Percentiles rank a stretch among this genome's conserved stretches.
Conservation (phyloP, 2,888 invertebrate genomes). For the Erebia epiphron region DNA sequence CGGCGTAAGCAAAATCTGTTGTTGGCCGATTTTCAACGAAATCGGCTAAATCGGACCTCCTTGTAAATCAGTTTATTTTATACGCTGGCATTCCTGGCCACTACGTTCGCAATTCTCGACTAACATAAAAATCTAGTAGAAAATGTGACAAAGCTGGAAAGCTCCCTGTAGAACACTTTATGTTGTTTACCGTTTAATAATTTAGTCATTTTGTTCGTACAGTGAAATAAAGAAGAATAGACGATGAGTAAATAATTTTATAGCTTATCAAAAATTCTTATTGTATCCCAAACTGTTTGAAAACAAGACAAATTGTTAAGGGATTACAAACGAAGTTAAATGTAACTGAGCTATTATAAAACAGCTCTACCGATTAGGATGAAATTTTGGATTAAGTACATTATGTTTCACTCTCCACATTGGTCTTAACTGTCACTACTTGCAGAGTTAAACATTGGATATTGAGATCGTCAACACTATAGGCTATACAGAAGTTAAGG, state of each 20-base stretch:
- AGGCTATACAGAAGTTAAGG: too few relatives aligned
- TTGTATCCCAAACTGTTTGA: background rate
- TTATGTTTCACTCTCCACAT: too few relatives aligned
- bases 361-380: too few relatives aligned
- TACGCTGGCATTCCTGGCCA: slow-evolving; percentile 35
- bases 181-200: slow-evolving; percentile 22
- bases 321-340: background rate
- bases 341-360: too few relatives aligned
- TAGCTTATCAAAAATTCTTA: background rate
- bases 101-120: slow-evolving; percentile 35
- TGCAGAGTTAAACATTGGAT: too few relatives aligned
- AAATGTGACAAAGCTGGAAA: slow-evolving; percentile 15
- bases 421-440: too few relatives aligned
- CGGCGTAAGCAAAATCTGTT: slow-evolving; percentile 26
- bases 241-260: background rate
- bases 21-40: slow-evolving; percentile 37
- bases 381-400: too few relatives aligned
- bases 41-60: slow-evolving; percentile 34
- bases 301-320: background rate
- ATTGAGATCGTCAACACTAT: too few relatives aligned
- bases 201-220: slow-evolving; percentile 22
- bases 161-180: slow-evolving; percentile 14
- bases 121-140: slow-evolving; percentile 33
- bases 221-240: slow-evolving; percentile 1
- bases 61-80: slow-evolving; percentile 38